phyloP scores from a whole-genome alignment of 2,113 vertebrate species.

The Sterna hirundo region DNA sequence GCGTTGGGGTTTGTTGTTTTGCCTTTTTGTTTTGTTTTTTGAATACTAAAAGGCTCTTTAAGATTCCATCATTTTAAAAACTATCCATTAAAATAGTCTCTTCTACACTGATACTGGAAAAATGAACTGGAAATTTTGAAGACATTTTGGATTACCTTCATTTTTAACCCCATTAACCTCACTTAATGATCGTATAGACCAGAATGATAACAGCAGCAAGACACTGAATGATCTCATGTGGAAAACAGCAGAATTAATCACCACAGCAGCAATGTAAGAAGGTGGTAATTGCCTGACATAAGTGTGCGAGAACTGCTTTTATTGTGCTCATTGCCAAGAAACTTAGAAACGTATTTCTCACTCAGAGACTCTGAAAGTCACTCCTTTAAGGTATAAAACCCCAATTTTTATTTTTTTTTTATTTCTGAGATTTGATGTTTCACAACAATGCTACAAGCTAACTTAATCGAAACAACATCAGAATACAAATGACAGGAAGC shows the following conservation, averaged over 20 bases:
- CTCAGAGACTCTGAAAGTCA: not conserved
- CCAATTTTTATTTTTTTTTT: not conserved
- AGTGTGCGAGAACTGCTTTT: conserved; percentile 1
- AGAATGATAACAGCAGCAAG: not conserved
- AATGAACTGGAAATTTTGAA: not conserved
- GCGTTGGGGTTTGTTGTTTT: no score
- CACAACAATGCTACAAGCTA: not conserved
- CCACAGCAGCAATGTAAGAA: not conserved
- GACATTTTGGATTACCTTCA: not conserved
- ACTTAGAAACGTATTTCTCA: not conserved
- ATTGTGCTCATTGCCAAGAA: not conserved
- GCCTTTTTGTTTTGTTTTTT: not conserved
- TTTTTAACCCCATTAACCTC: conserved; percentile 45
- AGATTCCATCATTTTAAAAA: not conserved
- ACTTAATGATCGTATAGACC: not conserved
- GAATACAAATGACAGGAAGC: conserved; percentile 43
- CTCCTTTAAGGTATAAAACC: conserved; percentile 13
- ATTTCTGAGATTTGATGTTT: conserved; percentile 1
- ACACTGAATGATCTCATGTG: not conserved
- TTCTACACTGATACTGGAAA: not conserved
- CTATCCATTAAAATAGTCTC: not conserved
- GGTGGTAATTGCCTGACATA: not conserved
- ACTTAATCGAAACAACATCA: conserved; percentile 20
- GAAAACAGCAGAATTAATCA: conserved; percentile 37
- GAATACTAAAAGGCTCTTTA: not conserved